These are phyloP conservation scores for Nipponia nippon DNA, from an alignment of 2,113 vertebrate species.

Conservation along the genomic window DNA sequence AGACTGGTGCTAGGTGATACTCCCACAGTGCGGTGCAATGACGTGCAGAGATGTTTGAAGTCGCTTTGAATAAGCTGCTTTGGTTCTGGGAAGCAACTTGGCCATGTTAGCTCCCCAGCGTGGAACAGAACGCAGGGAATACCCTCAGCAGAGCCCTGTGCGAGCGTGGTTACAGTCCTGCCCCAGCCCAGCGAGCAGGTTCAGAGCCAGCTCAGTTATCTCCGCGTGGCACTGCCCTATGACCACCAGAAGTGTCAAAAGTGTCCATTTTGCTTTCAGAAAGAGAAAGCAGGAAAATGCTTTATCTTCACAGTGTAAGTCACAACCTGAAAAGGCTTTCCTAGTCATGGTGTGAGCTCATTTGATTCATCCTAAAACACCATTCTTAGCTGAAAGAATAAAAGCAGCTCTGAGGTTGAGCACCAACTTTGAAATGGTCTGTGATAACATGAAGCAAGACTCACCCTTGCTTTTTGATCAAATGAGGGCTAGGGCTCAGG, in stretches of 20 bases:
- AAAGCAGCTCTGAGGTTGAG: neutral
- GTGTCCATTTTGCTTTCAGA: neutral
- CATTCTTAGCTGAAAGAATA: neutral
- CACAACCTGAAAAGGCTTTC: neutral
- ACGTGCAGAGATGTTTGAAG: neutral
- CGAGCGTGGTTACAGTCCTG: neutral
- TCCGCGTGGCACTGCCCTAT: accelerated
- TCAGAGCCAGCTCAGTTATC: neutral
- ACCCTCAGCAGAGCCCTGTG: neutral
- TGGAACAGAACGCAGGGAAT: neutral
- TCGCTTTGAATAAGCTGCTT: neutral
- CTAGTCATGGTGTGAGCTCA: neutral
- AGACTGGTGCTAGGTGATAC: neutral
- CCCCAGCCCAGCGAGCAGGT: neutral
- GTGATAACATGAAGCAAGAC: neutral
- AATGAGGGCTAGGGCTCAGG: neutral
- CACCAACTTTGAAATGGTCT: neutral
- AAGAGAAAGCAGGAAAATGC: neutral
- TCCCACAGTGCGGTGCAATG: neutral
- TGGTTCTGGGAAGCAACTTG: neutral
- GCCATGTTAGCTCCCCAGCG: accelerated
- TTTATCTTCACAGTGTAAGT: neutral
- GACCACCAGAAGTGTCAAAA: neutral
- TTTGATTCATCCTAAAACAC: neutral
- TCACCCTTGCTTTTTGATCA: neutral